phyloP scores from a whole-genome alignment of 2,888 invertebrate species.

The Drosophila recens region DNA sequence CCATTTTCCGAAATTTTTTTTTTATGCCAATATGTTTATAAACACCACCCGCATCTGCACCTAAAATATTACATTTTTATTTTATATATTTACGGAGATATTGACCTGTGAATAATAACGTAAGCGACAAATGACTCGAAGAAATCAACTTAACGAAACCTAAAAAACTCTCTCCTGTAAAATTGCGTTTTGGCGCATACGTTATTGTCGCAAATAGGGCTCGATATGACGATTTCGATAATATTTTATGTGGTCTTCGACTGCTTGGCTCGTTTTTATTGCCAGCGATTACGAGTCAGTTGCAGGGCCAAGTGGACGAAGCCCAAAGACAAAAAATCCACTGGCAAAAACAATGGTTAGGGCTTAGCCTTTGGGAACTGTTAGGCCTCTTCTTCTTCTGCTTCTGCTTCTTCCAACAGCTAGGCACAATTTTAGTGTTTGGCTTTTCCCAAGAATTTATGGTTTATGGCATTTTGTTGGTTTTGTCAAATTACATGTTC shows the following conservation, averaged over 20 bases:
- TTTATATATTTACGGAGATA: too few relatives aligned
- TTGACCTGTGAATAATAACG: too few relatives aligned
- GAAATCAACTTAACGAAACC: too few relatives aligned
- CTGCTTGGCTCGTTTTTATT: constrained; percentile 62
- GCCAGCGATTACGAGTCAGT: constrained; percentile 70
- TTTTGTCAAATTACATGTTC: constrained; percentile 76
- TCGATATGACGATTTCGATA: constrained; percentile 73
- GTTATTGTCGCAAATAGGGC: too few relatives aligned
- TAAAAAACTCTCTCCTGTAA: too few relatives aligned
- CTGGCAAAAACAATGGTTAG: constrained; percentile 47
- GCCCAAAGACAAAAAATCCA: constrained; percentile 39
- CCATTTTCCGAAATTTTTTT: too few relatives aligned
- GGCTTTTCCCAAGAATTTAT: constrained; percentile 71
- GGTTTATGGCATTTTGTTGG: constrained; percentile 75
- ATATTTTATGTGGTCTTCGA: constrained; percentile 69
- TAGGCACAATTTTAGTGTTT: constrained; percentile 63
- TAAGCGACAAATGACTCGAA: too few relatives aligned
- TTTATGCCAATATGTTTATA: too few relatives aligned
- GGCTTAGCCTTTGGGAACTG: constrained; percentile 26
- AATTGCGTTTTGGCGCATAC: too few relatives aligned
- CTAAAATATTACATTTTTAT: too few relatives aligned
- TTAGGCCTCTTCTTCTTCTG: constrained; percentile 18
- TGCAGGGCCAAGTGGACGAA: constrained; percentile 25
- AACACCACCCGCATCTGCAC: too few relatives aligned
- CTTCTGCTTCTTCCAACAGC: constrained; percentile 9